Percentiles rank a stretch among this genome's conserved stretches.
These are phyloP conservation scores for Eumeta japonica DNA, from an alignment of 1,140 invertebrate genomes.

Conservation along the genomic window DNA sequence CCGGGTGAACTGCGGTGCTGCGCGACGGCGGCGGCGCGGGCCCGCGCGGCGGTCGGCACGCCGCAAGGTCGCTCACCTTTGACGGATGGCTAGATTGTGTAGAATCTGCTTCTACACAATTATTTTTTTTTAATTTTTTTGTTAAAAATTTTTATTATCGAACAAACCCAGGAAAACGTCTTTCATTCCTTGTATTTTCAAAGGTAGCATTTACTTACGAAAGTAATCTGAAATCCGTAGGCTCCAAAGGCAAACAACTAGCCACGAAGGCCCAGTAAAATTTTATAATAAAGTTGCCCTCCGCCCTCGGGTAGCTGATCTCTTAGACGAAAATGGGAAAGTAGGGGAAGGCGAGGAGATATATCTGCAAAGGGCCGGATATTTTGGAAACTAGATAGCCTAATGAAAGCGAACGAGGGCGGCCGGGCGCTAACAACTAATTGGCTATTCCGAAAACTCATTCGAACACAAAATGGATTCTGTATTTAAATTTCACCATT, in stretches of 20 bases:
- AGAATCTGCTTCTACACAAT: too few relatives aligned
- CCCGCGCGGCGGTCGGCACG: neutral
- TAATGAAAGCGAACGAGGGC: slow-evolving; percentile 55
- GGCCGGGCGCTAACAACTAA: slow-evolving; percentile 55
- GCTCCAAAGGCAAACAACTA: too few relatives aligned
- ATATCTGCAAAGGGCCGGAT: slow-evolving; percentile 46
- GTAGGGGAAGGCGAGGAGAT: slow-evolving; percentile 32
- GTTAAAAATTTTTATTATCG: too few relatives aligned
- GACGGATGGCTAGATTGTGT: too few relatives aligned
- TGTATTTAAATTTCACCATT: slow-evolving; percentile 57
- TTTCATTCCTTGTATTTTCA: too few relatives aligned
- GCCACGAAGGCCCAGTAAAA: slow-evolving; percentile 38
- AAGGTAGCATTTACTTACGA: too few relatives aligned
- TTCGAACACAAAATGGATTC: slow-evolving; percentile 57
- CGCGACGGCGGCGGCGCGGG: too few relatives aligned
- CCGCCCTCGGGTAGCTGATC: slow-evolving; percentile 23
- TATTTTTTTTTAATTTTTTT: too few relatives aligned
- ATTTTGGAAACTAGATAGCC: slow-evolving; percentile 55
- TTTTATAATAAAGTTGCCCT: slow-evolving; percentile 38
- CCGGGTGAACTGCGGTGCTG: too few relatives aligned
- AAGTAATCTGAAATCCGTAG: too few relatives aligned
- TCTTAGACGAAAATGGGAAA: slow-evolving; percentile 45
- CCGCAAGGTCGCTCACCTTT: too few relatives aligned
- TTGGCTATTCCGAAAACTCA: slow-evolving; percentile 57
- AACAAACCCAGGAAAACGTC: too few relatives aligned